These are phyloP conservation scores for Colossoma macropomum DNA, from an alignment of 2,113 vertebrate genomes.

Conservation along the genomic window DNA sequence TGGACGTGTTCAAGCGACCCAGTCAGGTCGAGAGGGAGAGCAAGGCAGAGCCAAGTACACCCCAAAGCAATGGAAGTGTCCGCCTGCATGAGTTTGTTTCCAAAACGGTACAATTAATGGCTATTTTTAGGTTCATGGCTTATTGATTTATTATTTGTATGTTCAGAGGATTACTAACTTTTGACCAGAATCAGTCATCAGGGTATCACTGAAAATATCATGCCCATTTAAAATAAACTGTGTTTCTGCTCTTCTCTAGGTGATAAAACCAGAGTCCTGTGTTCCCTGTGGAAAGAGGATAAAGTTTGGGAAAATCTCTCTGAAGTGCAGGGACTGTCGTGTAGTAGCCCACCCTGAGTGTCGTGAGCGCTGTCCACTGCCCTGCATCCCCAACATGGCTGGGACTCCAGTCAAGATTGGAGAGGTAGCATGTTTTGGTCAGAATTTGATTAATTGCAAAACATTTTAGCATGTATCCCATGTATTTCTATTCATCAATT, in stretches of 20 bases:
- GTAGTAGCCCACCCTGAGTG: constrained; percentile 92
- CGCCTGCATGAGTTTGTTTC: constrained; percentile 93
- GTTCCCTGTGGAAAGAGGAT: constrained; percentile 97
- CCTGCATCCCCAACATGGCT: constrained; percentile 87
- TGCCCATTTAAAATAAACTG: neutral
- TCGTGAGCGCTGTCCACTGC: constrained; percentile 92
- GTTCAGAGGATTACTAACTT: neutral
- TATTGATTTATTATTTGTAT: neutral
- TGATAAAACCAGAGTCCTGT: constrained; percentile 96
- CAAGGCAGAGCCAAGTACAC: constrained; percentile 76
- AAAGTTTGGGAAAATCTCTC: constrained; percentile 94
- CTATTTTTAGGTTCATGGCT: neutral
- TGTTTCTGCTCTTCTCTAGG: constrained; percentile 69
- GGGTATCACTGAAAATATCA: neutral
- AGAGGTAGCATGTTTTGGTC: constrained; percentile 76
- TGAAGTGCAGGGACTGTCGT: constrained; percentile 93
- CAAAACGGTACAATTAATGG: constrained; percentile 83
- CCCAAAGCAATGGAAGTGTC: constrained; percentile 79
- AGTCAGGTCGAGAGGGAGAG: constrained; percentile 62
- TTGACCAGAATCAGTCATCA: neutral
- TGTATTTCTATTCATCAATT: too few relatives aligned
- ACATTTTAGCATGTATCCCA: too few relatives aligned
- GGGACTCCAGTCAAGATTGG: constrained; percentile 87
- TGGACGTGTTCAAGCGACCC: constrained; percentile 76
- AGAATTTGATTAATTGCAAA: too few relatives aligned